Evolutionary conservation across 1,140 invertebrate species (phyloP), one percentile per base, ranked within the genome.

Genomic region (Apis cerana): DNA sequence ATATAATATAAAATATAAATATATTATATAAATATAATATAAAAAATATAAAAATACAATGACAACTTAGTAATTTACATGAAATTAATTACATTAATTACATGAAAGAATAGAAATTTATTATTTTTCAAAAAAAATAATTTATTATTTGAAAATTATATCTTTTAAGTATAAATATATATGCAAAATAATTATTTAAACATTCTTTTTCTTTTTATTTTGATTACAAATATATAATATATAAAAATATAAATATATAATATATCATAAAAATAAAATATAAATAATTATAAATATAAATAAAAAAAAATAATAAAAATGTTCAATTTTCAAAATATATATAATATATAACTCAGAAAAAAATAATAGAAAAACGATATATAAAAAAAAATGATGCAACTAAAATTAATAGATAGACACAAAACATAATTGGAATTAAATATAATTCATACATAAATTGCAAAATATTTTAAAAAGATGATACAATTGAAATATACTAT

Each of bases 331-430:
- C 94, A 58, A 96, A 96, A 91, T n/a, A n/a, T n/a, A n/a, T n/a
- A n/a, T 89, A 92, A 17, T 91, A 94, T 83, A 93, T 94, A 21
- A 94, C 94, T 12, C 93, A 94, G 72, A 91, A 93, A 52, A 94
- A 95, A 74, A 86, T 95, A 84, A 87, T 91, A 17, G 79, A 89
- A 21, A 79, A 83, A n/a, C 93, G 91, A 89, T 89, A 93, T 93
- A 89, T 48, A 91, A 11, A 95, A 95, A 83, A 92, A 97, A 90
- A 96, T 97, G 95, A 94, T 97, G 80, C 95, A 97, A 91, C 91
- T 98, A 59, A 95, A 95, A 70, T 92, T 98, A 75, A 97, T 97
- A 33, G 97, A 98, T 95, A 97, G 97, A 19, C 93, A 4, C 96
- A 96, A 89, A 94, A 96, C 85, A 88, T 98, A 50, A 93, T 94